Percentiles rank a stretch among this genome's conserved stretches.
Conservation (phyloP, 2,888 invertebrate species). For the Apodemia hepburni region DNA sequence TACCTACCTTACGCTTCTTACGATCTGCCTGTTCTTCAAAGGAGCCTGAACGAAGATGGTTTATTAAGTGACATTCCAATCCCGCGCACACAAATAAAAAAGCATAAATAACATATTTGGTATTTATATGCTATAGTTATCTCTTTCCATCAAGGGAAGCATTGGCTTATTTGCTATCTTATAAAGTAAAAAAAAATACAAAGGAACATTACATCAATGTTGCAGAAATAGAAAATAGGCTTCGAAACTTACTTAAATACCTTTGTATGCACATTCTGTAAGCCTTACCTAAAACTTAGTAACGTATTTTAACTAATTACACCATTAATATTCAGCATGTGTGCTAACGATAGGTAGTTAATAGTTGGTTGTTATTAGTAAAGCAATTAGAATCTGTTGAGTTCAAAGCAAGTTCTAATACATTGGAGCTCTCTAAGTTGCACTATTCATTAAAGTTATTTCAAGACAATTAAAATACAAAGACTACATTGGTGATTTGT, state of each 20-base stretch:
- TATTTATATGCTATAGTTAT: too few species aligned
- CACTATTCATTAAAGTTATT: neutral
- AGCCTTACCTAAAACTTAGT: neutral
- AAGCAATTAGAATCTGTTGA: slow-evolving; percentile 12
- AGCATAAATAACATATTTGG: too few species aligned
- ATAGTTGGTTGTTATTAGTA: slow-evolving; percentile 10
- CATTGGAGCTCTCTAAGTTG: slow-evolving; percentile 3
- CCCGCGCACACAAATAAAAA: too few species aligned
- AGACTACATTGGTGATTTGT: neutral
- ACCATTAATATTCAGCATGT: slow-evolving; percentile 11
- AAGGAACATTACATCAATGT: too few species aligned
- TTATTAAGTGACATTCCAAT: too few species aligned
- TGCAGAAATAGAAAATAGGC: too few species aligned
- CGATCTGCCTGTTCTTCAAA: too few species aligned
- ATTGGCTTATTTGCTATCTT: too few species aligned
- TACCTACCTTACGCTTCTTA: too few species aligned
- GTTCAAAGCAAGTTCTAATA: slow-evolving; percentile 9
- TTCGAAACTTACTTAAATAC: neutral
- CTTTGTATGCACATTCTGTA: neutral
- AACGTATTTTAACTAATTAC: slow-evolving; percentile 3
- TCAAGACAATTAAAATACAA: neutral
- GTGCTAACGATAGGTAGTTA: slow-evolving; percentile 13
- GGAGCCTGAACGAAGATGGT: too few species aligned
- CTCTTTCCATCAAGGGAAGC: too few species aligned
- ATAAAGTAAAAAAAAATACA: too few species aligned